Conservation (phyloP, 2,888 invertebrate genomes). For the Dryococelus australis region DNA sequence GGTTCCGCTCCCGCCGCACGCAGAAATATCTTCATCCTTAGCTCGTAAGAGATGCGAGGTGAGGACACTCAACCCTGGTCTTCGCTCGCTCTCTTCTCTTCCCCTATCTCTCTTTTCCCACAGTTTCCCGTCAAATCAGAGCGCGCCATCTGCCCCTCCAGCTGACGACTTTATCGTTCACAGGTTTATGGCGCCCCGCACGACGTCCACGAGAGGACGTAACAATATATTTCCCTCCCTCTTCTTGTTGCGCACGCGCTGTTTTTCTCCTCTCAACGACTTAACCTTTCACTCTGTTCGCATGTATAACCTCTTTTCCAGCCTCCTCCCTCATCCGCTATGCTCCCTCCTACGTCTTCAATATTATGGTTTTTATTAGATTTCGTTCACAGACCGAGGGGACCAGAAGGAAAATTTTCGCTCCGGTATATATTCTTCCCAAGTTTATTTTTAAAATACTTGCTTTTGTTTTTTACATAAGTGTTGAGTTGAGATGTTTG, state of each 20-base stretch:
- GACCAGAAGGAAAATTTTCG: neutral
- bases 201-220: neutral
- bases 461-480: no score
- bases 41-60: no score
- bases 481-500: no score
- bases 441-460: no score
- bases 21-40: no score
- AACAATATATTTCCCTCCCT: neutral
- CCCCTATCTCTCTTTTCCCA: neutral
- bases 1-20: no score
- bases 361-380: neutral
- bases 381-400: neutral
- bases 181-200: neutral
- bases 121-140: neutral
- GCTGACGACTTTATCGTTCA: neutral
- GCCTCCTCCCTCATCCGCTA: neutral
- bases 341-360: neutral
- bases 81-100: neutral
- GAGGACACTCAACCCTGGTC: no score
- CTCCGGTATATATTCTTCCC: neutral
- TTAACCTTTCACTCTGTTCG: neutral
- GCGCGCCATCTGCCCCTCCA: neutral
- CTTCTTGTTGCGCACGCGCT: neutral
- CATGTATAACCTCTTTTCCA: neutral
- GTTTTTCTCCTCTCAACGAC: neutral